phyloP scores from a whole-genome alignment of 1,140 invertebrate genomes.

The Aphelenchoides besseyi region DNA sequence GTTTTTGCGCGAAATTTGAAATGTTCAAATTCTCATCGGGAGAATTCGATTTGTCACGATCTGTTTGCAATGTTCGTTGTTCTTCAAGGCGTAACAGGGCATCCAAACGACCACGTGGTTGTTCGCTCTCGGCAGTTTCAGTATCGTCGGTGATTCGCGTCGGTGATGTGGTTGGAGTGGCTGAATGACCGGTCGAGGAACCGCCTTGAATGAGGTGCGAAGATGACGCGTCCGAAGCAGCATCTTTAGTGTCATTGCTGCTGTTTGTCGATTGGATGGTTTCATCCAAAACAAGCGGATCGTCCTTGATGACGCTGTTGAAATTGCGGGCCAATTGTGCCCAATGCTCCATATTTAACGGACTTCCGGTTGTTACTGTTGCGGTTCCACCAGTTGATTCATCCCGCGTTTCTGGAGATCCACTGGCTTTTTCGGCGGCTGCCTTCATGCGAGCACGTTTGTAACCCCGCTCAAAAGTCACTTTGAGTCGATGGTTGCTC shows the following conservation, averaged over 20 bases:
- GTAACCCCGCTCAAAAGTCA: conserved; percentile 47
- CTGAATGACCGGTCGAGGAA: not conserved
- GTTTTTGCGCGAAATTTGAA: conserved; percentile 32
- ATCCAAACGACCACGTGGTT: conserved; percentile 27
- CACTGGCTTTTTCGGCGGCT: conserved; percentile 38
- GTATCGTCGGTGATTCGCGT: not conserved
- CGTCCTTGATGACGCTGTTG: conserved; percentile 11
- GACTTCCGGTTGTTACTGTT: not conserved
- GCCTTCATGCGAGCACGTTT: conserved; percentile 53
- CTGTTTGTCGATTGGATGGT: conserved; percentile 10
- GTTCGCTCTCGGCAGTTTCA: not conserved
- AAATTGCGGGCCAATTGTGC: conserved; percentile 6
- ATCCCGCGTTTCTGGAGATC: not conserved
- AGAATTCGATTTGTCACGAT: conserved; percentile 29
- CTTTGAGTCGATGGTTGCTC: conserved; percentile 49
- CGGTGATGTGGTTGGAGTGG: conserved; percentile 5
- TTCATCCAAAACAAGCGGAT: conserved; percentile 2
- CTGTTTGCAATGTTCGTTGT: conserved; percentile 27
- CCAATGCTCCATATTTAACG: conserved; percentile 14
- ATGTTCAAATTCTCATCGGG: conserved; percentile 39
- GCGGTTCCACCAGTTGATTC: not conserved
- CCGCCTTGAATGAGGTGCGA: not conserved
- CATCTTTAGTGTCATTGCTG: not conserved
- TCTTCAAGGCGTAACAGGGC: conserved; percentile 33
- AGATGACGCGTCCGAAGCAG: not conserved